Evolutionary conservation across 2,888 invertebrate species (phyloP), one percentile per base, ranked within the genome.

Genomic region (Troides oblongomaculatus): DNA sequence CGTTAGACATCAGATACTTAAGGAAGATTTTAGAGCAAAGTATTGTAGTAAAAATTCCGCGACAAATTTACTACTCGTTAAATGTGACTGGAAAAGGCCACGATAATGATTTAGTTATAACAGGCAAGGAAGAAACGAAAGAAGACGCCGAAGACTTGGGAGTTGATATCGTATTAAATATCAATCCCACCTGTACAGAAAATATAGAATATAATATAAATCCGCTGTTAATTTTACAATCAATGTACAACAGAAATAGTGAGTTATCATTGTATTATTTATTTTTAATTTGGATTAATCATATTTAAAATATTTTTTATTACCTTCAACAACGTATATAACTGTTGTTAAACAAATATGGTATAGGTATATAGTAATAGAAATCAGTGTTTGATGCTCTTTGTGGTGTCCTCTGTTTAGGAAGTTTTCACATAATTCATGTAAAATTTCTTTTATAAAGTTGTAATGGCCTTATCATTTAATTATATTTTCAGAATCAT

Each of bases 11-110:
- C 2, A 81, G 86, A 72, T 87, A 86, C 3, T 75, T 92, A 25
- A 85, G 87, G 0, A 91, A 87, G 77, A 85, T 90, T 71, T 77
- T 92, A 23, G 87, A 89, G 74, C 90, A 89, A 76, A 88, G 83
- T 80, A 85, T 91, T 57, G 75, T 88, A 7, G 72, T 91, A 12
- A 86, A 90, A 79, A 79, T 92, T 18, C 92, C 92, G 0, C 89
- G 87, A 75, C 64, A 86, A 56, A 80, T 92, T 61, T 80, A 81
- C 62, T 87, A 87, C 5, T 82, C 89, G 0, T 88, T 82, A 58
- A 84, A 78, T 69, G 72, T 90, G 56, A 82, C 88, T 62, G 86
- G 83, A 68, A 84, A 87, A 74, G 79, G 76, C 30, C 81, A 78
- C 68, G 78, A 79, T 12, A 85, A 87, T 59, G 89, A 87, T 72